These are phyloP conservation scores for Mycetomoellerius zeteki DNA, from an alignment of 1,140 invertebrate genomes.

Conservation along the genomic window DNA sequence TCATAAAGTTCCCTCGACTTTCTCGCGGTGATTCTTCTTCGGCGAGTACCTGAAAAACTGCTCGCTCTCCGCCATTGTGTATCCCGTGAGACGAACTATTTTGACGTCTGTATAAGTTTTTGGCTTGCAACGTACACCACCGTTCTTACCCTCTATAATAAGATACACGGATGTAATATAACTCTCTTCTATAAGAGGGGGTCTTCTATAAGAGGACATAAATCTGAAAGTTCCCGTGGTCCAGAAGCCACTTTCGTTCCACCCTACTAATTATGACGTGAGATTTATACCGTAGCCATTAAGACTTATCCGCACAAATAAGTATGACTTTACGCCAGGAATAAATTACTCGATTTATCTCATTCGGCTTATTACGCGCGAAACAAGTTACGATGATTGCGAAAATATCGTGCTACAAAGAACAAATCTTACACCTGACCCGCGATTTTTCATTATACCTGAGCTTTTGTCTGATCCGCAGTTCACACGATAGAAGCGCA, in stretches of 20 bases:
- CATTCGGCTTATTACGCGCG: slow-evolving; percentile 27
- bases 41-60: slow-evolving; percentile 47
- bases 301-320: slow-evolving; percentile 65
- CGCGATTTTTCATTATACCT: slow-evolving; percentile 18
- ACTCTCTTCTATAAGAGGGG: slow-evolving; percentile 36
- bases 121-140: background rate
- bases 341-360: slow-evolving; percentile 51
- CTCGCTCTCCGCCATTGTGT: background rate
- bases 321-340: slow-evolving; percentile 41
- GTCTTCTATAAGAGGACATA: slow-evolving; percentile 65
- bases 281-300: slow-evolving; percentile 57
- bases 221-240: slow-evolving; percentile 58
- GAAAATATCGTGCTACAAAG: background rate
- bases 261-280: slow-evolving; percentile 63
- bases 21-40: slow-evolving; percentile 51
- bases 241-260: slow-evolving; percentile 65
- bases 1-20: slow-evolving; percentile 57
- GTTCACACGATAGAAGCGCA: background rate
- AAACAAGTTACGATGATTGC: slow-evolving; percentile 15
- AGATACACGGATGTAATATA: slow-evolving; percentile 66
- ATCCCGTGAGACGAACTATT: slow-evolving; percentile 41
- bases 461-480: background rate
- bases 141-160: slow-evolving; percentile 34
- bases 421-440: slow-evolving; percentile 2
- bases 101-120: slow-evolving; percentile 52